phyloP scores from a whole-genome alignment of 2,113 vertebrate species.

The Psammodynastes pulverulentus region DNA sequence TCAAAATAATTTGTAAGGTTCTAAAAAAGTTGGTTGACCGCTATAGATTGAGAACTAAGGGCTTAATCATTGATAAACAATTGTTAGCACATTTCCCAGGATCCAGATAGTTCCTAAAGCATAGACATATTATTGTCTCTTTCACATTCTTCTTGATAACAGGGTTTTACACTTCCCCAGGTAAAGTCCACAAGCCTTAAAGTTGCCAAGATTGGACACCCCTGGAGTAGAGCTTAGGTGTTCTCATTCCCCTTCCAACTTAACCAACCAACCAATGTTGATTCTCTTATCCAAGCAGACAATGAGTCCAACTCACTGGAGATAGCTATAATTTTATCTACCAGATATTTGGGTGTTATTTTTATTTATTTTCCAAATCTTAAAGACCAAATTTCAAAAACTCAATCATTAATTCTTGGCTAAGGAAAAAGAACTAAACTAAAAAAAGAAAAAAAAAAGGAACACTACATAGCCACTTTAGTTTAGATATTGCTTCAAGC shows the following conservation, averaged over 20 bases:
- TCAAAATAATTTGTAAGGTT: neutral
- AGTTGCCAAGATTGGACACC: too few species aligned
- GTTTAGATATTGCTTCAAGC: slow-evolving; percentile 19
- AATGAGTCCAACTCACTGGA: neutral
- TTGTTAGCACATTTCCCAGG: neutral
- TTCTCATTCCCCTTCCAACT: neutral
- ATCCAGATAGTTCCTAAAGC: neutral
- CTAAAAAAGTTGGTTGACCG: neutral
- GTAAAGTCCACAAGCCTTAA: too few species aligned
- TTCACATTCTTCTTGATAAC: neutral
- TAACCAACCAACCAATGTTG: neutral
- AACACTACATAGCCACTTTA: neutral
- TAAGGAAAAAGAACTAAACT: neutral
- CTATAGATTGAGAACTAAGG: neutral
- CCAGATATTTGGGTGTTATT: neutral
- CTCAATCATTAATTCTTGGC: neutral
- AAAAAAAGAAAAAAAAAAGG: neutral
- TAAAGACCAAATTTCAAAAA: neutral
- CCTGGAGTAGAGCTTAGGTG: neutral
- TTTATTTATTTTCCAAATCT: neutral
- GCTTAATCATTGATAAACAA: neutral
- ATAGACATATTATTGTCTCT: neutral
- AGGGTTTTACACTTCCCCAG: neutral
- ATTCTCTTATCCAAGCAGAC: neutral
- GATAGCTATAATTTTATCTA: neutral